A percentile compares a stretch with the other conserved stretches of the same genome.
Evolutionary conservation across 2,888 invertebrate genomes (phyloP).

Genomic region (Lottia gigantea): DNA sequence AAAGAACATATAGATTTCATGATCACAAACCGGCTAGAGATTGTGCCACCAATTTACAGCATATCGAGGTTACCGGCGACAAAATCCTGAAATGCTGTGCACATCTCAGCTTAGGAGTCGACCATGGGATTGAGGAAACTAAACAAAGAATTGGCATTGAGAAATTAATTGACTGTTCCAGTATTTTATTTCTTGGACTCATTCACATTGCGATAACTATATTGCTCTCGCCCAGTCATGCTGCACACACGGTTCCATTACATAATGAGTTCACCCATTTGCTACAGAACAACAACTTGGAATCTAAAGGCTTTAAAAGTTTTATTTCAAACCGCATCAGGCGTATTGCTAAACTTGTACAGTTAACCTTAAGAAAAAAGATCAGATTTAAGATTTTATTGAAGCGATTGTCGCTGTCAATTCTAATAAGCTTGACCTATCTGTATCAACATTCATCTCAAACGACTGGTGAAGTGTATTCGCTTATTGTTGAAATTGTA

Average conservation of each 20-base stretch:
- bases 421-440: neutral
- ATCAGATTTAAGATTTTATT: neutral
- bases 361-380: neutral
- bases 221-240: neutral
- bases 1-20: neutral
- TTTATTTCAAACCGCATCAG: neutral
- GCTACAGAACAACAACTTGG: neutral
- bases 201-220: neutral
- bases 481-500: neutral
- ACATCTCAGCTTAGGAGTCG: neutral
- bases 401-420: neutral
- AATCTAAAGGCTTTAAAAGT: neutral
- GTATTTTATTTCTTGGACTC: neutral
- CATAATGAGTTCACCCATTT: neutral
- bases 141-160: neutral
- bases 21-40: neutral
- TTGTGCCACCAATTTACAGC: neutral
- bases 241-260: neutral
- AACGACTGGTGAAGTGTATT: conserved; percentile 1
- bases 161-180: neutral
- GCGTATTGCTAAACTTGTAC: neutral
- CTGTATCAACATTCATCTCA: neutral
- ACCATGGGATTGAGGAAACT: neutral
- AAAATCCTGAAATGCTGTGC: neutral
- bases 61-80: neutral